phyloP scores from a whole-genome alignment of 1,140 invertebrate genomes.

The Mya arenaria region DNA sequence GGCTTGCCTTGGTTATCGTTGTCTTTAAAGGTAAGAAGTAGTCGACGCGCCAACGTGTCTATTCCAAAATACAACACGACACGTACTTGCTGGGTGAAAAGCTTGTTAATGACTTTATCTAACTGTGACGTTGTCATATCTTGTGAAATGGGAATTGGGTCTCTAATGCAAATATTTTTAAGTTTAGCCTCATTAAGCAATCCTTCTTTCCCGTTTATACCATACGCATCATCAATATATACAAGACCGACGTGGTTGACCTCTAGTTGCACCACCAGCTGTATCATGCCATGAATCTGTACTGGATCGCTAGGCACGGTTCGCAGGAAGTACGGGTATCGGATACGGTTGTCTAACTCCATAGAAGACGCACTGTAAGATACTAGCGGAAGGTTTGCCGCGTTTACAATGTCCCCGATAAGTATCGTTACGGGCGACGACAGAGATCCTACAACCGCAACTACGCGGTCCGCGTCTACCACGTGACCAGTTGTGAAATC shows the following conservation, averaged over 20 bases:
- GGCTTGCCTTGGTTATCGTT: neutral
- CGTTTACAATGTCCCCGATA: slow-evolving; percentile 61
- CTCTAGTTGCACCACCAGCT: slow-evolving; percentile 51
- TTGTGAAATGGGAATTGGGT: slow-evolving; percentile 78
- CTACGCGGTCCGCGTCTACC: slow-evolving; percentile 63
- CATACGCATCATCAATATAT: slow-evolving; percentile 67
- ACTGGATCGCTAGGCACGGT: slow-evolving; percentile 68
- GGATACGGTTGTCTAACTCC: slow-evolving; percentile 61
- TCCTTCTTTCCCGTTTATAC: slow-evolving; percentile 51
- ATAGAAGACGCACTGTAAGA: slow-evolving; percentile 67
- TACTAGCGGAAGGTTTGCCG: slow-evolving; percentile 62
- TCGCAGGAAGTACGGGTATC: slow-evolving; percentile 68
- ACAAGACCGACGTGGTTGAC: slow-evolving; percentile 63
- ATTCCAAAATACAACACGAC: slow-evolving; percentile 63
- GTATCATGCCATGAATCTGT: slow-evolving; percentile 62
- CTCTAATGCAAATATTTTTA: slow-evolving; percentile 83
- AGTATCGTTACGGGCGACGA: slow-evolving; percentile 64
- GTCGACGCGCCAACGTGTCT: slow-evolving; percentile 55
- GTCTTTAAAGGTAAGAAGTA: slow-evolving; percentile 46
- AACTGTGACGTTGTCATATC: slow-evolving; percentile 23
- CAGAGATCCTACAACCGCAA: slow-evolving; percentile 66
- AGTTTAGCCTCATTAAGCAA: slow-evolving; percentile 47
- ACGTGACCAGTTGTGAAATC: slow-evolving; percentile 32
- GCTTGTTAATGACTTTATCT: slow-evolving; percentile 14
- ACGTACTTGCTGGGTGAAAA: slow-evolving; percentile 48